phyloP scores from a whole-genome alignment of 2,888 invertebrate species.

The Melinaea marsaeus region DNA sequence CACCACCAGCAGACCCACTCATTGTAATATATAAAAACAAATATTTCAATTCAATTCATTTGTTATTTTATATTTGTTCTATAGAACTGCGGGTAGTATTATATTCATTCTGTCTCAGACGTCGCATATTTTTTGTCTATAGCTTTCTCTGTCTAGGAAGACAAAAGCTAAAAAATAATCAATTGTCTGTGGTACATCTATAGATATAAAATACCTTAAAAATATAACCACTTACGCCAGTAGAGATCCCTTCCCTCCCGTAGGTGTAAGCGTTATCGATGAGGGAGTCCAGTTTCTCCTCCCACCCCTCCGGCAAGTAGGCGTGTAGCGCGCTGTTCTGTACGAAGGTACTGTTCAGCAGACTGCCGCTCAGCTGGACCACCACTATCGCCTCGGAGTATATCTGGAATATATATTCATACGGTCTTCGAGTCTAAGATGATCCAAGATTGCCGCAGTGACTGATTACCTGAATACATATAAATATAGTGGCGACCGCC shows the following conservation, averaged over 20 bases:
- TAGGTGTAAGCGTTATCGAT: conserved; percentile 95
- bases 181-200: too few relatives aligned
- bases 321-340: conserved; percentile 91
- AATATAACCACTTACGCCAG: conserved; percentile 79
- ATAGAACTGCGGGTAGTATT: too few relatives aligned
- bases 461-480: conserved; percentile 84
- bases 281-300: conserved; percentile 91
- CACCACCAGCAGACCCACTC: too few relatives aligned
- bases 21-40: too few relatives aligned
- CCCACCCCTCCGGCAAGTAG: conserved; percentile 90
- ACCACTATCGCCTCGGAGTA: conserved; percentile 96
- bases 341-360: conserved; percentile 92
- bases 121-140: too few relatives aligned
- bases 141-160: too few relatives aligned
- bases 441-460: too few relatives aligned
- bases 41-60: too few relatives aligned
- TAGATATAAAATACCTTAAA: neutral
- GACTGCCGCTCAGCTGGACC: conserved; percentile 90
- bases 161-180: too few relatives aligned
- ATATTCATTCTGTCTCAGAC: too few relatives aligned
- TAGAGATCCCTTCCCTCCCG: conserved; percentile 93
- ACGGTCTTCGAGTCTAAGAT: too few relatives aligned
- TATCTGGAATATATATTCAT: conserved; percentile 77
- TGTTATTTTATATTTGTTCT: too few relatives aligned
- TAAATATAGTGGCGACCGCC: conserved; percentile 87